phyloP scores from a whole-genome alignment of 2,888 invertebrate genomes.

The Stenchaetothrips biformis region DNA sequence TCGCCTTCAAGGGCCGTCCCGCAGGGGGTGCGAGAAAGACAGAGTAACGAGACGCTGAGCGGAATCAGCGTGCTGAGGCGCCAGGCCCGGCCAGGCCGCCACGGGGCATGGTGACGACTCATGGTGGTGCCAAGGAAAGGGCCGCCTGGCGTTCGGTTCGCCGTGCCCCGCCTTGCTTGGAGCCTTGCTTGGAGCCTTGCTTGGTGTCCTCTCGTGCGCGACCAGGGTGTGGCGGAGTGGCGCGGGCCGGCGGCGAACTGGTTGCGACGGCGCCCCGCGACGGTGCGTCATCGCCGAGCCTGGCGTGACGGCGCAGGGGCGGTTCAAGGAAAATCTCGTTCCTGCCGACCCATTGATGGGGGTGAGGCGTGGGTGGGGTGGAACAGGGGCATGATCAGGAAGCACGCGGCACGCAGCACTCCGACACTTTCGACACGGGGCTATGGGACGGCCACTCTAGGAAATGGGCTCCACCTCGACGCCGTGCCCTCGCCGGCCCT shows the following conservation, averaged over 20 bases:
- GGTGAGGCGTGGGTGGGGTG: too few relatives aligned
- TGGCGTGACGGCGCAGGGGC: too few relatives aligned
- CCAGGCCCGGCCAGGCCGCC: not conserved
- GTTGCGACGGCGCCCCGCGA: not conserved
- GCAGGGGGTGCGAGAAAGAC: too few relatives aligned
- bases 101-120: not conserved
- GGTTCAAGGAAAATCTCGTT: too few relatives aligned
- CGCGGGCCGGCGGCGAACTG: not conserved
- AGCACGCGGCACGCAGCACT: not conserved
- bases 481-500: not conserved
- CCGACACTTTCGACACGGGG: not conserved
- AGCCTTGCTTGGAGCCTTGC: too few relatives aligned
- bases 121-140: too few relatives aligned
- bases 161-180: too few relatives aligned
- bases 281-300: not conserved
- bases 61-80: not conserved
- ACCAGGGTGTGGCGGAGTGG: not conserved
- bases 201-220: not conserved
- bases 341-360: too few relatives aligned
- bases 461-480: not conserved
- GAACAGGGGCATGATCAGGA: not conserved
- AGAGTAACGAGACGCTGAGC: not conserved
- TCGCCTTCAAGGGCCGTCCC: too few relatives aligned
- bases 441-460: not conserved
- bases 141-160: too few relatives aligned